Conservation (phyloP, 2,888 invertebrate genomes). For the Xanthorhoe spadicearia region DNA sequence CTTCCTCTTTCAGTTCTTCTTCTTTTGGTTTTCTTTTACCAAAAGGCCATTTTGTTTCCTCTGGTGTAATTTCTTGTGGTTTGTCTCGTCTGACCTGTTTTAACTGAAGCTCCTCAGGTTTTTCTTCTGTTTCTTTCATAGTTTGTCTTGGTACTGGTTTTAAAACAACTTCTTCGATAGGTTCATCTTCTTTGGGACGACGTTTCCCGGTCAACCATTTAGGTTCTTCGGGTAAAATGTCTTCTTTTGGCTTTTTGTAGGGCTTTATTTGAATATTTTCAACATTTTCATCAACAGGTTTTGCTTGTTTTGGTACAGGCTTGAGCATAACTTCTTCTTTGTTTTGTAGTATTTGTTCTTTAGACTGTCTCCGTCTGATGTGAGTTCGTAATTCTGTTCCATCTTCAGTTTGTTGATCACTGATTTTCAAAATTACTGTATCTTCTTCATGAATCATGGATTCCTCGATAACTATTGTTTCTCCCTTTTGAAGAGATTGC, state of each 20-base stretch:
- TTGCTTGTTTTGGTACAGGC: slow-evolving; percentile 7
- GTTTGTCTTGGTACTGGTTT: slow-evolving; percentile 48
- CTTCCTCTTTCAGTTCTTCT: slow-evolving; percentile 58
- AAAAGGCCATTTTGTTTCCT: slow-evolving; percentile 62
- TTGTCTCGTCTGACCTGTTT: slow-evolving; percentile 56
- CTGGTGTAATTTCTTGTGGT: slow-evolving; percentile 49
- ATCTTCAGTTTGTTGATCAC: slow-evolving; percentile 49
- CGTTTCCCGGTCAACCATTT: slow-evolving; percentile 15
- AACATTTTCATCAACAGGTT: slow-evolving; percentile 50
- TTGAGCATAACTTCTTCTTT: slow-evolving; percentile 21
- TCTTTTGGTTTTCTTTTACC: slow-evolving; percentile 17
- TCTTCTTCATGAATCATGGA: slow-evolving; percentile 85
- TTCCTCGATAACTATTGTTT: slow-evolving; percentile 78
- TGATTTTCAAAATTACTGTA: slow-evolving; percentile 80
- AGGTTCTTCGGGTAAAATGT: slow-evolving; percentile 55
- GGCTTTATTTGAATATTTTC: slow-evolving; percentile 66
- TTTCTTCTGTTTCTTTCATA: slow-evolving; percentile 54
- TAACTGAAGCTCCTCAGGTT: slow-evolving; percentile 63
- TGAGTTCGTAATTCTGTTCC: slow-evolving; percentile 12
- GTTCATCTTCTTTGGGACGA: slow-evolving; percentile 12
- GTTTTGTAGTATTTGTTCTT: slow-evolving; percentile 22
- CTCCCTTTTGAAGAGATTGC: slow-evolving; percentile 66
- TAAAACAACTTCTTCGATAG: slow-evolving; percentile 48
- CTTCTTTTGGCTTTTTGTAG: slow-evolving; percentile 40
- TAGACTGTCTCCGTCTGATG: slow-evolving; percentile 17